Percentiles rank a stretch among this genome's conserved stretches.
Evolutionary conservation across 2,113 vertebrate genomes (phyloP).

Genomic region (Asarcornis scutulata): DNA sequence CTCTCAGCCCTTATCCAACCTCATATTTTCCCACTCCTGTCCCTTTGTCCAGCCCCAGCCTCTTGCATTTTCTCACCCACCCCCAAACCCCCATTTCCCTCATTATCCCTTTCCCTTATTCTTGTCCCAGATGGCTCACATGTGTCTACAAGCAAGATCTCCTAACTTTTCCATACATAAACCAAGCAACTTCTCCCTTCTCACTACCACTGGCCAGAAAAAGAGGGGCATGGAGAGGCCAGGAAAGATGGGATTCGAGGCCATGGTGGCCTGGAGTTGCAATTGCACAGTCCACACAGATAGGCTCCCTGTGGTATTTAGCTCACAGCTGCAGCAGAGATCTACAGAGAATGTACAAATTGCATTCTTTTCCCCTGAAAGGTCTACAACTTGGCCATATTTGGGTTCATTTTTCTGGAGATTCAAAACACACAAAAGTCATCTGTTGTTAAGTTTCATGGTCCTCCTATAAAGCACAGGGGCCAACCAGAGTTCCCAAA

Average conservation of each 20-base stretch:
- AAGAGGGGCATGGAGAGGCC: background rate
- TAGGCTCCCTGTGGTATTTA: slow-evolving; percentile 16
- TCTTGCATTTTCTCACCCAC: background rate
- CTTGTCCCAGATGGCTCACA: background rate
- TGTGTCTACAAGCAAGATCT: accelerated
- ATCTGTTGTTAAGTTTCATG: background rate
- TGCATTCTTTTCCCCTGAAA: slow-evolving; percentile 17
- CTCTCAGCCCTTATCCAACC: background rate
- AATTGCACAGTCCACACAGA: background rate
- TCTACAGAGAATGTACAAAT: background rate
- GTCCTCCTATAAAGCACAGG: background rate
- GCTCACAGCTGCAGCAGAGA: background rate
- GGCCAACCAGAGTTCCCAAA: background rate
- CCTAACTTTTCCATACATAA: background rate
- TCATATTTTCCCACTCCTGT: background rate
- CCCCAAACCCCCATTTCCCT: background rate
- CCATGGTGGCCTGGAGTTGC: background rate
- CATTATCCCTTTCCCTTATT: background rate
- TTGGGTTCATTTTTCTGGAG: background rate
- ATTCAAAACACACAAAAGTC: background rate
- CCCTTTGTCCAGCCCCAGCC: background rate
- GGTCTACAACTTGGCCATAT: background rate
- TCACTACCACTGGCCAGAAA: background rate
- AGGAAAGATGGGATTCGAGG: background rate
- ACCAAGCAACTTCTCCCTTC: background rate